Evolutionary conservation across 2,113 vertebrate species (phyloP).

Genomic region (Ptyas mucosa): DNA sequence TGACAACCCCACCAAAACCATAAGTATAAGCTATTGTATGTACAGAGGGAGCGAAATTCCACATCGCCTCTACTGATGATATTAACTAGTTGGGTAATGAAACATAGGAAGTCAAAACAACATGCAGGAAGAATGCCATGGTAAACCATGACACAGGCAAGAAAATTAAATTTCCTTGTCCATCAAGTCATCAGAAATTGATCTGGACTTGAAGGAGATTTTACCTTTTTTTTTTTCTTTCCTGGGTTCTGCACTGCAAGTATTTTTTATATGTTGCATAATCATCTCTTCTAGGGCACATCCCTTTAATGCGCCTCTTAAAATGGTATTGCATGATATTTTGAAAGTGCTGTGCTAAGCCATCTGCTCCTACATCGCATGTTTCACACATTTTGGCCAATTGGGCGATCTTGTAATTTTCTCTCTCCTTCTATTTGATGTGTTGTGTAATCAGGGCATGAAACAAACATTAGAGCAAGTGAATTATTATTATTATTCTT

Average conservation of each 20-base stretch:
- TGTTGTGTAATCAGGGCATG: slow-evolving; percentile 68
- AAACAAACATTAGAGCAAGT: slow-evolving; percentile 27
- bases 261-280: slow-evolving; percentile 65
- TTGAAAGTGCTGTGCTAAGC: slow-evolving; percentile 61
- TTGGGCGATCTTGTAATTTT: slow-evolving; percentile 71
- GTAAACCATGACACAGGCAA: background rate
- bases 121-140: background rate
- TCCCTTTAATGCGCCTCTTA: slow-evolving; percentile 52
- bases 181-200: background rate
- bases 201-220: slow-evolving; percentile 18
- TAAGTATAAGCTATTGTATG: background rate
- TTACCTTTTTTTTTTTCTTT: slow-evolving; percentile 17
- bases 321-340: slow-evolving; percentile 73
- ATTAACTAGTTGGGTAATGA: background rate
- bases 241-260: slow-evolving; percentile 39
- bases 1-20: background rate
- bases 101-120: background rate
- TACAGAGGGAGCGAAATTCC: background rate
- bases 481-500: background rate
- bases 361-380: slow-evolving; percentile 76
- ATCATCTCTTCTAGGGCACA: slow-evolving; percentile 7
- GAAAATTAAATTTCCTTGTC: background rate
- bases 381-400: slow-evolving; percentile 72
- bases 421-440: slow-evolving; percentile 70
- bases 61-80: background rate